phyloP scores from a whole-genome alignment of 2,113 vertebrate genomes.

The Charina bottae region DNA sequence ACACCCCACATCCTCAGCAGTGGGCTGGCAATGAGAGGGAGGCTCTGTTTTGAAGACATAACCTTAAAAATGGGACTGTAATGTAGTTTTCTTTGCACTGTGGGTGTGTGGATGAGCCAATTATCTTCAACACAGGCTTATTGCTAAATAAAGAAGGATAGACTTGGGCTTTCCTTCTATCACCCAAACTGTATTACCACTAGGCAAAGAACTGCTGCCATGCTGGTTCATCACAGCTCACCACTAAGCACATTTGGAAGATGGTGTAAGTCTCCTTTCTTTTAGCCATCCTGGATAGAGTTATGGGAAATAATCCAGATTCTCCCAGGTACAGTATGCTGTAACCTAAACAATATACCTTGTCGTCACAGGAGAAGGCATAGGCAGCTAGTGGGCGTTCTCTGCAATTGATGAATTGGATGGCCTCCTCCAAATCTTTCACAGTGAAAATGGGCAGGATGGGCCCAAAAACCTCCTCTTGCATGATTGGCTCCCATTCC shows the following conservation, averaged over 20 bases:
- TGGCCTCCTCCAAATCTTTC: constrained; percentile 74
- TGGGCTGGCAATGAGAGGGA: too few species aligned
- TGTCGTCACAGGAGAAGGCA: constrained; percentile 75
- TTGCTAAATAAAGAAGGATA: too few species aligned
- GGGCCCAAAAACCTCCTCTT: constrained; percentile 86
- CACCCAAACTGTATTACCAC: not conserved
- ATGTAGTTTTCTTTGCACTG: too few species aligned
- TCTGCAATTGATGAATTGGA: constrained; percentile 72
- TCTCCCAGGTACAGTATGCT: not conserved
- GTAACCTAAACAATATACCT: constrained; percentile 59
- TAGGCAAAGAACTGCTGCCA: not conserved
- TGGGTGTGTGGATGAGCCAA: too few species aligned
- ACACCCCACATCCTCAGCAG: too few species aligned
- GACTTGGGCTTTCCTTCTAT: not conserved
- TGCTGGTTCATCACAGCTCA: not conserved
- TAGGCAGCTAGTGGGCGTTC: constrained; percentile 83
- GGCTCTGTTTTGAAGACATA: too few species aligned
- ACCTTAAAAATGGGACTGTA: too few species aligned
- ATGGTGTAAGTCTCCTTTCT: not conserved
- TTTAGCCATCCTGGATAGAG: not conserved
- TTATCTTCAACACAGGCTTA: too few species aligned
- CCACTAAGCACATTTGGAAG: not conserved
- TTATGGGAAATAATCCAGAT: not conserved
- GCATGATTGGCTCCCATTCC: constrained; percentile 79
- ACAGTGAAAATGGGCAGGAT: constrained; percentile 81